phyloP scores from a whole-genome alignment of 2,113 vertebrate genomes.

The Chaenogobius annularis region DNA sequence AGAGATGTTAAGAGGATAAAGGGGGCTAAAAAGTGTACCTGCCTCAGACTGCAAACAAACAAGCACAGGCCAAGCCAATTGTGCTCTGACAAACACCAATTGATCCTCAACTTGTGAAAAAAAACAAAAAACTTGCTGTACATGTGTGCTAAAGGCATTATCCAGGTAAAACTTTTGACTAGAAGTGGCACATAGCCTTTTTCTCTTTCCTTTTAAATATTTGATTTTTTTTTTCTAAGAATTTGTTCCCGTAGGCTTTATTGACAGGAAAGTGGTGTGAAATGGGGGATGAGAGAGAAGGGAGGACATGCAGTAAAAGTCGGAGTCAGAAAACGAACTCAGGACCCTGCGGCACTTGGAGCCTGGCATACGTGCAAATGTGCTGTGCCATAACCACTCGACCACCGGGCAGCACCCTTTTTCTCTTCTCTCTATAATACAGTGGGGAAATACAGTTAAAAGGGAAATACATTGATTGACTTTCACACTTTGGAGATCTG shows the following conservation, averaged over 20 bases:
- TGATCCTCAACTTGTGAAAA: constrained; percentile 33
- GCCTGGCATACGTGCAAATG: too few relatives aligned
- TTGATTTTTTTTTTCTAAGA: too few relatives aligned
- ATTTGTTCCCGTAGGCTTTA: too few relatives aligned
- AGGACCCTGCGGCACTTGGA: too few relatives aligned
- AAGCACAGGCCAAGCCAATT: constrained; percentile 33
- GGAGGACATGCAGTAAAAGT: too few relatives aligned
- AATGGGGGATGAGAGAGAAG: too few relatives aligned
- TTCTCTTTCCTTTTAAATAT: too few relatives aligned
- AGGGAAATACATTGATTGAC: constrained; percentile 39
- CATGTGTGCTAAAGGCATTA: not conserved
- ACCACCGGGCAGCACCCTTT: too few relatives aligned
- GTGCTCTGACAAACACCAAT: constrained; percentile 35
- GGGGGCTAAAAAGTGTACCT: constrained; percentile 41
- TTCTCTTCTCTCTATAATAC: constrained; percentile 24
- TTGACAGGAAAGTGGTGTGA: too few relatives aligned
- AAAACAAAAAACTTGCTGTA: constrained; percentile 10
- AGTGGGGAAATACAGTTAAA: constrained; percentile 42
- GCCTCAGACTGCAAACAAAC: constrained; percentile 34
- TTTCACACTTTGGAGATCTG: constrained; percentile 21
- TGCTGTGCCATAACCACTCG: too few relatives aligned
- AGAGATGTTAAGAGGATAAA: constrained; percentile 55
- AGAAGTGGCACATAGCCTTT: too few relatives aligned
- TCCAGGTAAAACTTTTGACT: not conserved
- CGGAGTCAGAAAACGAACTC: too few relatives aligned